Evolutionary conservation across 2,113 vertebrate species (phyloP), one percentile per base, ranked within the genome.

Genomic region (Macquaria ambigua): DNA sequence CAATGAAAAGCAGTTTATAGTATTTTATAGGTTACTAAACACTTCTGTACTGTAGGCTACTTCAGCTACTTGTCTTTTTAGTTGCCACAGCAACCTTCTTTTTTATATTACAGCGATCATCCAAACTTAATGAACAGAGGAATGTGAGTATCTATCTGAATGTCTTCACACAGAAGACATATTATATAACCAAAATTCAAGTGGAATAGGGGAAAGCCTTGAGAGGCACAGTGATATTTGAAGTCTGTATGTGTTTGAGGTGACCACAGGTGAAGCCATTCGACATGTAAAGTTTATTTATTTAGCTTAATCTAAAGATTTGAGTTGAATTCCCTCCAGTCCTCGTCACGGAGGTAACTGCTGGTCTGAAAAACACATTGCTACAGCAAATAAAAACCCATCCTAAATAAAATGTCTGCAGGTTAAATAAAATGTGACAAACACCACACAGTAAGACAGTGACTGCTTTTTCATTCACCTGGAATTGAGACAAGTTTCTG

Each of bases 401-500:
- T 63, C 25, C 28, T 28, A 53, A 73, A 6, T 5, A 11, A 50
- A 14, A 61, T 14, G 23, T 74, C 15, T 71, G 55, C 68, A 52
- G 21, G 28, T 48, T n/a, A 53, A 82, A 53, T 34, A 25, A 20
- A 21, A 61, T 1, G 52, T 20, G 41, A 20, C 50, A n/a, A 55
- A 63, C 1, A 14, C 5, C 4, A 1, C 64, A 58, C 34, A 12
- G 31, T 34, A 18, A 12, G 18, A 31, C 37, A 34, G 12, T 3
- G 55, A 10, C 55, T 14, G 52, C n/a, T 62, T 67, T 69, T 77
- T 52, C 8, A 37, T 82, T 89, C 72, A 97, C 97, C 97, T 92
- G 97, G 95, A 79, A 97, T 74, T 2, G 94, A 94, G 2, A 97
- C 94, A 21, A 97, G 91, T 37, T 93, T 95, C 77, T 97, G 97